Base-by-base conservation (phyloP, 2,888 invertebrate genomes). In the Diadegma fenestrale region DNA sequence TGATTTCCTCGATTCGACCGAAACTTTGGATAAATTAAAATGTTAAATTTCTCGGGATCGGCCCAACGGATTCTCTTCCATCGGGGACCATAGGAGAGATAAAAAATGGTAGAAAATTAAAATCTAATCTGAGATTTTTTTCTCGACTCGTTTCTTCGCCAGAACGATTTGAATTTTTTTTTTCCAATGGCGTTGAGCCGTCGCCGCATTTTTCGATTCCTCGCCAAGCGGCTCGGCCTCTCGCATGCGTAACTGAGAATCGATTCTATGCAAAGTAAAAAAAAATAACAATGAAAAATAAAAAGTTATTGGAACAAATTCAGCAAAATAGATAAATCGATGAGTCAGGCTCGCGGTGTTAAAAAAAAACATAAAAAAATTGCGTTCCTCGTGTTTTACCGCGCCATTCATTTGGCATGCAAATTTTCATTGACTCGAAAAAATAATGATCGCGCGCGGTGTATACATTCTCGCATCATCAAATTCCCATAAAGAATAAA, bases 401-500 rank as follows among this genome's bases (percentile, higher is more conserved):
- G 54, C 22, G 22, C 1, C 22, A 26, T 5, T 22, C 7, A 12
- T 22, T 26, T 58, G 1, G 58, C 58, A 58, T 58, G 58, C 26
- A 58, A 58, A 58, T 58, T 58, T 58, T 19, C 19, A 58, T 58
- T 58, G 54, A 58, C 54, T 26, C 54, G 2, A 22, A 4, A 58
- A 58, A 58, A 58, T 58, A 19, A 10, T 58, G 1, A 12, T 12
- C 30, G 37, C n/a, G 37, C 22, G 2, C 22, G 0, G 19, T 51
- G 51, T 19, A 51, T 7, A 19, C 7, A 51, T 51, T 8, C 19
- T 19, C 51, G 51, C 17, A 48, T 17, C 37, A 19, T 37, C 54
- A 10, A n/a, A 48, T 41, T 48, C 68, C 63, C 30, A 58, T 66
- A 45, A 80, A 54, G 58, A 30, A 54, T 58, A 68, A 54, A 68